A percentile compares a stretch with the other conserved stretches of the same genome.
These are phyloP conservation scores for Tapirus terrestris DNA, from an alignment of 2,113 vertebrate genomes.

Conservation along the genomic window DNA sequence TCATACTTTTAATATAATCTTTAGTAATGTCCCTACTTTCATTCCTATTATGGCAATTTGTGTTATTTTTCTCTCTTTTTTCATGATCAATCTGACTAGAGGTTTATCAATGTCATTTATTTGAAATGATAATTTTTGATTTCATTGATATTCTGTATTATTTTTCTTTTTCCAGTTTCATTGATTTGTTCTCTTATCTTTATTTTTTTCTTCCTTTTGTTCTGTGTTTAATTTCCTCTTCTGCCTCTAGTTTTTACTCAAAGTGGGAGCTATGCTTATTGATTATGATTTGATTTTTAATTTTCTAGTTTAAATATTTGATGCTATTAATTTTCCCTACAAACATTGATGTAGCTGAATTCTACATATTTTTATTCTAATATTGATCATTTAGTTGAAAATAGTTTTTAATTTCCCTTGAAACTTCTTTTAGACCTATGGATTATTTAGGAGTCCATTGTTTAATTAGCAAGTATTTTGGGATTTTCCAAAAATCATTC, in stretches of 20 bases:
- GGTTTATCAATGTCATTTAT: background rate
- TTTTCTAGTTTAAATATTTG: background rate
- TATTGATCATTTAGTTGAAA: background rate
- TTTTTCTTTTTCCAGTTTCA: background rate
- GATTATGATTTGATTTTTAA: background rate
- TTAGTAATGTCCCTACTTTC: background rate
- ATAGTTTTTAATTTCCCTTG: background rate
- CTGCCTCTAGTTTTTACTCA: background rate
- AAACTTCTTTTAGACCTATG: background rate
- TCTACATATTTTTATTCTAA: background rate
- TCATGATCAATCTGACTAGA: background rate
- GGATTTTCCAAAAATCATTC: background rate
- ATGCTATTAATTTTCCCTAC: background rate
- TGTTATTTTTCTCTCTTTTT: background rate
- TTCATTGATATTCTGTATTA: background rate
- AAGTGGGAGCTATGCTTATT: background rate
- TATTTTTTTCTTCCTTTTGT: background rate
- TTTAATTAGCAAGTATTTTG: background rate
- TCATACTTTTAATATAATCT: background rate
- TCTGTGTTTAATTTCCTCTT: background rate
- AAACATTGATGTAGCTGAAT: background rate
- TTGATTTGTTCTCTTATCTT: background rate
- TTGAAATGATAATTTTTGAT: background rate
- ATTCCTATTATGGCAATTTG: background rate
- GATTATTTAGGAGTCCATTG: background rate